Conservation (phyloP, 1,140 invertebrate genomes). For the Archivesica marissinica region DNA sequence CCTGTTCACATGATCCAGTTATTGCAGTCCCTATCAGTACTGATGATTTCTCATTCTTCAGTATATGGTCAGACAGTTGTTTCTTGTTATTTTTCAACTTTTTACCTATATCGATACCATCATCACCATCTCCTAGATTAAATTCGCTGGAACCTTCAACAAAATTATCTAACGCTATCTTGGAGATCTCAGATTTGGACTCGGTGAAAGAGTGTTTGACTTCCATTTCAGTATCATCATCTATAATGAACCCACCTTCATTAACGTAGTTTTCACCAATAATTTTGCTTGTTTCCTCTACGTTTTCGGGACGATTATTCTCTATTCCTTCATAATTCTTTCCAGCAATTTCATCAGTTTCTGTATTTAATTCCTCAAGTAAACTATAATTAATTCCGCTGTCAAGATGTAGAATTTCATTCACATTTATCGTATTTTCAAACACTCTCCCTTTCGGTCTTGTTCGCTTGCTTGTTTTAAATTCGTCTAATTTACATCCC, state of each 20-base stretch:
- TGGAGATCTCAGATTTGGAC: neutral
- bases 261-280: neutral
- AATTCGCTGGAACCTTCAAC: neutral
- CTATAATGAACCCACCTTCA: slow-evolving; percentile 45
- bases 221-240: neutral
- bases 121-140: too few relatives aligned
- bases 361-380: neutral
- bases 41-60: too few relatives aligned
- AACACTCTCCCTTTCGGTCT: neutral
- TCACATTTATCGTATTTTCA: slow-evolving; percentile 30
- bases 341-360: neutral
- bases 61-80: too few relatives aligned
- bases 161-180: neutral
- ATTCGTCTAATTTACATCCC: slow-evolving; percentile 18
- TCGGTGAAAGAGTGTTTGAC: neutral
- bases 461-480: neutral
- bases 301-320: neutral
- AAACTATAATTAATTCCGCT: neutral
- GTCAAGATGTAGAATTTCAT: slow-evolving; percentile 45
- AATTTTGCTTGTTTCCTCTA: neutral
- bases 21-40: too few relatives aligned
- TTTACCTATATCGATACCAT: too few relatives aligned
- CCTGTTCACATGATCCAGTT: neutral
- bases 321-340: neutral
- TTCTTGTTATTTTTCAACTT: too few relatives aligned